Percentiles rank a stretch among this genome's conserved stretches.
Evolutionary conservation across 2,888 invertebrate genomes (phyloP).

Genomic region (Hofmannophila pseudospretella): DNA sequence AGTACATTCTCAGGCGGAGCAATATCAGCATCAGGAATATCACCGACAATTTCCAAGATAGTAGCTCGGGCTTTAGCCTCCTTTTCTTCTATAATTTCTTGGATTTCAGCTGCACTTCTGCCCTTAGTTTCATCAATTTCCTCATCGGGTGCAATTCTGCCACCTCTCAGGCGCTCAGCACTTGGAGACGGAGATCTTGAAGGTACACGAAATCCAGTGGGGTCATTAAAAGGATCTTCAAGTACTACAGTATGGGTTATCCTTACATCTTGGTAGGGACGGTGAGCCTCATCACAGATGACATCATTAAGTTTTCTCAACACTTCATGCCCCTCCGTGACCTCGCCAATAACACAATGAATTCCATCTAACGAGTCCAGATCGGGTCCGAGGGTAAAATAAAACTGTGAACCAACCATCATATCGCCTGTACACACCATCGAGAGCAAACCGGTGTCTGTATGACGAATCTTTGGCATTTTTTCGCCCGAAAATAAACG

Average conservation of each 20-base stretch:
- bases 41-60: conserved; percentile 98
- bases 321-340: conserved; percentile 93
- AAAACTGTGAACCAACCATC: conserved; percentile 96
- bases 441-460: conserved; percentile 90
- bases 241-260: conserved; percentile 97
- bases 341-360: conserved; percentile 97
- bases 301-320: conserved; percentile 94
- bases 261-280: conserved; percentile 96
- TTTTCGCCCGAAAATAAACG: conserved; percentile 94
- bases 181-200: conserved; percentile 93
- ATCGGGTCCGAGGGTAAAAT: conserved; percentile 92
- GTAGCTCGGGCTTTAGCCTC: conserved; percentile 98
- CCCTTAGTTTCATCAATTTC: conserved; percentile 93
- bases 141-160: conserved; percentile 95
- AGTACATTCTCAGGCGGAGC: conserved; percentile 99
- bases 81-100: conserved; percentile 91
- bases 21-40: conserved; percentile 97
- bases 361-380: conserved; percentile 92
- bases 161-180: conserved; percentile 87
- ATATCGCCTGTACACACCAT: conserved; percentile 96
- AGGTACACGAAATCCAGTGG: conserved; percentile 85
- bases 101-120: conserved; percentile 89
- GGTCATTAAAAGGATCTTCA: conserved; percentile 97
- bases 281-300: conserved; percentile 92
- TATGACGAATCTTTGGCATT: conserved; percentile 94